Conservation (phyloP, 1,140 invertebrate genomes). For the Hycleus phaleratus region DNA sequence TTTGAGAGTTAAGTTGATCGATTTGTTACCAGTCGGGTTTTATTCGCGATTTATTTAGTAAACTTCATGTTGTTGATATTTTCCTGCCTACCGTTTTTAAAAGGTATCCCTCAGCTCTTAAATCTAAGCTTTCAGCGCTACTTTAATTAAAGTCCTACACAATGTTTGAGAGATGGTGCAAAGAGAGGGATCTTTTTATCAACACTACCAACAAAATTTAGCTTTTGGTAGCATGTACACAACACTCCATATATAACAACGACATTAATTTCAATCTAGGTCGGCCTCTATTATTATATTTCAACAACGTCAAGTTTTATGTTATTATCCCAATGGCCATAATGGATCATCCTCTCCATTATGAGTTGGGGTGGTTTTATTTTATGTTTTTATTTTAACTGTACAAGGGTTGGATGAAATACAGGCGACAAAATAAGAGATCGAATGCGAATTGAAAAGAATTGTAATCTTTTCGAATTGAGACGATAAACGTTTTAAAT, state of each 20-base stretch:
- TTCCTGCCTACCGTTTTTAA: too few relatives aligned
- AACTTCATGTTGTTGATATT: too few relatives aligned
- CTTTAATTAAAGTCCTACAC: neutral
- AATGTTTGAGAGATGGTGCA: neutral
- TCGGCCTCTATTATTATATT: conserved; percentile 8
- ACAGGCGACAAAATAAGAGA: neutral
- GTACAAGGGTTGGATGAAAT: neutral
- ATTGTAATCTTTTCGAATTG: conserved; percentile 1
- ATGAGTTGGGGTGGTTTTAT: neutral
- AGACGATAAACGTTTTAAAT: neutral
- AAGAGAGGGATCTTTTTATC: neutral
- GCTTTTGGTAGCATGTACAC: neutral
- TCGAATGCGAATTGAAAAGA: conserved; percentile 1
- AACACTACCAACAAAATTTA: neutral
- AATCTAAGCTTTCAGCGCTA: neutral
- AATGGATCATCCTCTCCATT: too few relatives aligned
- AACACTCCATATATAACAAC: too few relatives aligned
- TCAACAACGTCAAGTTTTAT: conserved; percentile 3
- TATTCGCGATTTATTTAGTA: too few relatives aligned
- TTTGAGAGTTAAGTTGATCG: too few relatives aligned
- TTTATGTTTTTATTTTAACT: conserved; percentile 5
- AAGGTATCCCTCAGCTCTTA: too few relatives aligned
- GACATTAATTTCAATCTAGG: neutral
- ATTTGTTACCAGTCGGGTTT: too few relatives aligned
- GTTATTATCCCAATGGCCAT: conserved; percentile 4